Base-by-base conservation (phyloP, 1,140 invertebrate species). In the Hormaphis cornu region DNA sequence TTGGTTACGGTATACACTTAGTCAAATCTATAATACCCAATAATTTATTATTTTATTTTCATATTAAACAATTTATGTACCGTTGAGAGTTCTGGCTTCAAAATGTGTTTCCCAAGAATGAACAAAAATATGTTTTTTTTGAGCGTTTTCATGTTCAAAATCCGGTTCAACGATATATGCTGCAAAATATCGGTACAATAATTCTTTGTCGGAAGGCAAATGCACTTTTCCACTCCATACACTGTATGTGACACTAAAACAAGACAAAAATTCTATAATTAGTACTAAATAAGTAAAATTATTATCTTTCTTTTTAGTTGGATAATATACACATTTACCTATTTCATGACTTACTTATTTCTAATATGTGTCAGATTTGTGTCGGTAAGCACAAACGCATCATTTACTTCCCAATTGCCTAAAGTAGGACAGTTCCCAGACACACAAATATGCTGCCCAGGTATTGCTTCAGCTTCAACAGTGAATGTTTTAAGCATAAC, bases 371-470 rank as follows among this genome's bases (percentile, higher is more conserved):
- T 72, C 58, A 40, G 42, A 50, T 12, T 28, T 22, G 61, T 50
- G 3, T 66, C 50, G 7, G 72, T 70, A 8, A 81, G 56, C 16
- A 74, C 48, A 14, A 79, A 69, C 18, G 77, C 77, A 33, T 75
- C 33, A 33, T 77, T 73, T 35, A 75, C 77, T 42, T 80, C 76
- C 83, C 83, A 84, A 69, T 77, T 76, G 26, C 83, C 83, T 2
- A 84, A 74, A 44, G 76, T 72, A 2, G 74, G 71, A 73, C 77
- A 79, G 72, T 81, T 79, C 18, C 83, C 83, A 18, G 81, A 78
- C n/a, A 84, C 76, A 75, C 81, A 82, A 12, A 81, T 74, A 28
- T 69, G 69, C 72, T 80, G 79, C n/a, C 78, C 79, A 12, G 73
- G 75, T 28, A 72, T 69, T 6, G 77, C 78, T 18, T 77, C 75